A percentile compares a stretch with the other conserved stretches of the same genome.
Conservation (phyloP, 2,888 invertebrate genomes). For the Apocheima hispidaria region DNA sequence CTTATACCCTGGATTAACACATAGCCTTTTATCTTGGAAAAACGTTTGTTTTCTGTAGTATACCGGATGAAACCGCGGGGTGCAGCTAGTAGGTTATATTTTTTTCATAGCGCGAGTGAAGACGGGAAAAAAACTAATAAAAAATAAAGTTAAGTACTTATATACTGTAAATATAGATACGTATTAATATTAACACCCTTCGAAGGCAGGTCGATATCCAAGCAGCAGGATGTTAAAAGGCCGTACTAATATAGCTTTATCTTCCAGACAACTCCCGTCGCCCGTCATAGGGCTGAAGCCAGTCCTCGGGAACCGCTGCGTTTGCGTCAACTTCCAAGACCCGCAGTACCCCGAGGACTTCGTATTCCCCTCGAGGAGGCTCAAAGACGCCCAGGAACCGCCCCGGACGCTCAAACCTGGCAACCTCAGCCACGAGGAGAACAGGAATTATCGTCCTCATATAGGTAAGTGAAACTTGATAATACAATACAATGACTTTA, state of each 20-base stretch:
- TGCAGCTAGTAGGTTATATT: too few species aligned
- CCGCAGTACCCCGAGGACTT: conserved; percentile 91
- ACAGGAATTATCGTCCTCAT: conserved; percentile 91
- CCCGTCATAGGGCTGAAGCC: conserved; percentile 90
- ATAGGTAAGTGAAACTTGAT: conserved; percentile 84
- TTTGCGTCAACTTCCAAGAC: conserved; percentile 91
- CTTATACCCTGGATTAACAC: too few species aligned
- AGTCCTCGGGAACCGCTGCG: conserved; percentile 85
- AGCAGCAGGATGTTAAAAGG: neutral
- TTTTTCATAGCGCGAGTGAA: too few species aligned
- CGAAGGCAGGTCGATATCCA: neutral
- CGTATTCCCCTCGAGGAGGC: conserved; percentile 91
- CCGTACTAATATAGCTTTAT: neutral
- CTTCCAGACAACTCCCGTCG: conserved; percentile 86
- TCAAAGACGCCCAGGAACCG: conserved; percentile 90
- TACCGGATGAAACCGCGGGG: too few species aligned
- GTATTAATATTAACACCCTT: too few species aligned
- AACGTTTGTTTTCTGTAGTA: too few species aligned
- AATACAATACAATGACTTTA: too few species aligned
- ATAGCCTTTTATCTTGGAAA: too few species aligned
- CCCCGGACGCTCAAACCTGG: conserved; percentile 92
- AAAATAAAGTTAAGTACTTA: too few species aligned
- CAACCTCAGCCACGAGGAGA: conserved; percentile 88
- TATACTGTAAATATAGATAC: too few species aligned
- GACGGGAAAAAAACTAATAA: too few species aligned